Percentiles rank a stretch among this genome's conserved stretches.
These are phyloP conservation scores for Phoenoteleia sp. DNA, from an alignment of 2,888 invertebrate genomes.

Conservation along the genomic window DNA sequence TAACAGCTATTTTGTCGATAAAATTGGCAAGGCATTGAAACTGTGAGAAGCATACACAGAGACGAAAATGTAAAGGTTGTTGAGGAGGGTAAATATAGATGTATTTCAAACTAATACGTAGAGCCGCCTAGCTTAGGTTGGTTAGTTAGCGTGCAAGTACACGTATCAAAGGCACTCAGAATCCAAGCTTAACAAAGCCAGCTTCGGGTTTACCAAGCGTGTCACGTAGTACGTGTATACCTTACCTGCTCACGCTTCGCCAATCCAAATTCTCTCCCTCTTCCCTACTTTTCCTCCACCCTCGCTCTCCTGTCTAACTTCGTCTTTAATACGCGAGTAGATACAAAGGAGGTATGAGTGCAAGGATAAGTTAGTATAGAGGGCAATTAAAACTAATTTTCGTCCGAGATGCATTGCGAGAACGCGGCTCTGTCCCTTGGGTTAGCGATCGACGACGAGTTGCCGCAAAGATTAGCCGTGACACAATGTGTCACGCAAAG, in stretches of 20 bases:
- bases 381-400: conserved; percentile 84
- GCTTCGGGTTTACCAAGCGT: conserved; percentile 86
- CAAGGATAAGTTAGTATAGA: conserved; percentile 80
- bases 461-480: conserved; percentile 53
- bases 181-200: conserved; percentile 86
- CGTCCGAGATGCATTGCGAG: conserved; percentile 60
- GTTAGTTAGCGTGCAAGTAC: conserved; percentile 87
- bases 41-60: neutral
- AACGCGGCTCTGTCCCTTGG: conserved; percentile 50
- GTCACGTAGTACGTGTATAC: conserved; percentile 85
- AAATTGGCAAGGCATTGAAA: neutral
- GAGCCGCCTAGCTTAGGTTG: conserved; percentile 85
- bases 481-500: conserved; percentile 41
- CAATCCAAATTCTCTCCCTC: conserved; percentile 80
- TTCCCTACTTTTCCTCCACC: conserved; percentile 67
- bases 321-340: conserved; percentile 82
- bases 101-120: conserved; percentile 71
- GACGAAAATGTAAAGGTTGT: neutral
- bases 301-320: conserved; percentile 81
- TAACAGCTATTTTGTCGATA: neutral
- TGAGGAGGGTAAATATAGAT: conserved; percentile 58
- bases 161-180: conserved; percentile 87
- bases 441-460: conserved; percentile 54
- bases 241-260: conserved; percentile 84
- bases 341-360: conserved; percentile 74